Evolutionary conservation across 2,797 vertebrate genomes (phyloP).

Genomic region (Microtus obscurus): DNA sequence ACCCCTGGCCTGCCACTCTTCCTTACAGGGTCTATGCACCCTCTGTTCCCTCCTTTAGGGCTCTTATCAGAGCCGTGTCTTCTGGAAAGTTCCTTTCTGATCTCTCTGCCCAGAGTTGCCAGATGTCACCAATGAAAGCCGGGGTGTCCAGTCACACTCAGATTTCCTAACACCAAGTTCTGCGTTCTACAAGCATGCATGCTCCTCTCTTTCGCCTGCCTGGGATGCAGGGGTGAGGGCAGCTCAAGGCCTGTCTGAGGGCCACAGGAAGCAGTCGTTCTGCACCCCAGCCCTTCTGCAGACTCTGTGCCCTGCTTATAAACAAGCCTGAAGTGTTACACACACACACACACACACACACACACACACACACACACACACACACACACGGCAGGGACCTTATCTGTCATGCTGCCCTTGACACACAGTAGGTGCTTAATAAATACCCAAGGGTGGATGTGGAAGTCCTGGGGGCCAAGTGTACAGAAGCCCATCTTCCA

Average conservation of each 20-base stretch:
- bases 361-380: too few species aligned
- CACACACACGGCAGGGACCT: too few species aligned
- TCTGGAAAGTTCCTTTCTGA: slow-evolving; percentile 52
- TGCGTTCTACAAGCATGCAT: neutral
- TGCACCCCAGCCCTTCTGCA: accelerated
- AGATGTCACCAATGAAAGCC: neutral
- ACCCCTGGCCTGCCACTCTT: neutral
- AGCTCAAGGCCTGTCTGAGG: neutral
- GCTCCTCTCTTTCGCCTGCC: neutral
- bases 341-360: too few species aligned
- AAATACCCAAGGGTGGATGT: accelerated
- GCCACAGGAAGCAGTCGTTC: neutral
- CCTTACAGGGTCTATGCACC: accelerated
- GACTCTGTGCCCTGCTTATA: neutral
- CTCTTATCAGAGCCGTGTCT: neutral
- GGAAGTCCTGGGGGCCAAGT: accelerated
- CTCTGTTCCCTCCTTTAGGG: neutral
- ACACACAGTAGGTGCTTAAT: neutral
- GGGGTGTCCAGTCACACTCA: neutral
- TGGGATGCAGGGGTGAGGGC: neutral
- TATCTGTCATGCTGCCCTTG: neutral
- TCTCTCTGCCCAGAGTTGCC: neutral
- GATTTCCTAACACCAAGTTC: neutral
- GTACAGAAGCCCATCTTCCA: neutral
- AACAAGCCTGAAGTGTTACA: neutral